Conservation (phyloP, 2,113 vertebrate genomes). For the Dolichotis patagonum region DNA sequence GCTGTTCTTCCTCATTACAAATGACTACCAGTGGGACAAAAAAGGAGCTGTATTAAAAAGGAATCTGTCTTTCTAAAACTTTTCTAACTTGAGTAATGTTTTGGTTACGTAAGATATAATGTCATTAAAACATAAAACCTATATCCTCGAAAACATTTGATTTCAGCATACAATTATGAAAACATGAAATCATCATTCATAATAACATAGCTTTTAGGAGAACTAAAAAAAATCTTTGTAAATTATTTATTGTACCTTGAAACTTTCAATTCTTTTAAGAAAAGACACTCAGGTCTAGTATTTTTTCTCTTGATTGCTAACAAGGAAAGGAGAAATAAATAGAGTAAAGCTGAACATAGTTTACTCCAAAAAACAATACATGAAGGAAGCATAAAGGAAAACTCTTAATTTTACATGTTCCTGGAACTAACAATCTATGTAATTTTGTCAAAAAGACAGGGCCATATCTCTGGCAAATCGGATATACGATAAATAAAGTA, state of each 20-base stretch:
- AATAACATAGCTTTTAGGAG: slow-evolving; percentile 15
- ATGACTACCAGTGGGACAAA: neutral
- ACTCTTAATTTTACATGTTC: slow-evolving; percentile 28
- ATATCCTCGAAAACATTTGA: slow-evolving; percentile 32
- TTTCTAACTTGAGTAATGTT: neutral
- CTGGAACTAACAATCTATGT: neutral
- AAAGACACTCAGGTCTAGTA: neutral
- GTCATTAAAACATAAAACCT: slow-evolving; percentile 40
- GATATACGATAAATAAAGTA: slow-evolving; percentile 9
- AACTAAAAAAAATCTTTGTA: slow-evolving; percentile 41
- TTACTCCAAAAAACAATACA: slow-evolving; percentile 24
- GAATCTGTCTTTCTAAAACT: slow-evolving; percentile 29
- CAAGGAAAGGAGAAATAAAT: neutral
- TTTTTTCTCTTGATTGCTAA: slow-evolving; percentile 37
- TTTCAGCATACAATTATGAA: neutral
- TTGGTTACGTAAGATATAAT: slow-evolving; percentile 3
- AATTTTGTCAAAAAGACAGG: neutral
- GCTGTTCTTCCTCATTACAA: slow-evolving; percentile 1
- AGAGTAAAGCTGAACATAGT: neutral
- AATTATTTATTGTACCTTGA: slow-evolving; percentile 42
- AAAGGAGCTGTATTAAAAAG: slow-evolving; percentile 32
- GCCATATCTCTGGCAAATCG: neutral
- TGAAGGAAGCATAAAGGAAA: slow-evolving; percentile 36
- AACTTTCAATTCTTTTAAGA: slow-evolving; percentile 41
- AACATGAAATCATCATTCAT: neutral